Base-by-base conservation (phyloP, 2,797 vertebrate genomes). In the Enteromius treurensis region DNA sequence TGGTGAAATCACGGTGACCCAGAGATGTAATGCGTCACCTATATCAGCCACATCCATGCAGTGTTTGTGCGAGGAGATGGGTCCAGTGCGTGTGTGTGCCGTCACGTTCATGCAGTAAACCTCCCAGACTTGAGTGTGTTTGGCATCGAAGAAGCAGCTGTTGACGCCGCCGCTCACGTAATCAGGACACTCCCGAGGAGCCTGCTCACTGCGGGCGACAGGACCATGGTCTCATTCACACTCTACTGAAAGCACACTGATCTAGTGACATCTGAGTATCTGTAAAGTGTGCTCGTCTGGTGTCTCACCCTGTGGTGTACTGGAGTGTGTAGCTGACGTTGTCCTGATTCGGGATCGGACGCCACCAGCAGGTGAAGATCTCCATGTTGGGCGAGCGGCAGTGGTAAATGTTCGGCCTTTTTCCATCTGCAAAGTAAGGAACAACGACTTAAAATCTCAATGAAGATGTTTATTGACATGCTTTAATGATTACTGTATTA, bases 281-380 rank as follows among this genome's bases (percentile, higher is more conserved):
- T 29, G 60, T 62, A 32, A 15, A 64, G 26, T 32, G 26, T 32
- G 60, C 7, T 62, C 7, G 5, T 15, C 14, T 29, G 23, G 14
- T 15, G 17, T 64, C 93, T n/a, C 89, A 95, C 94, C 91, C 92
- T 65, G 71, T 90, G 62, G 86, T 85, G 92, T 95, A 95, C 21
- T 79, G 91, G 37, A 95, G 88, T 14, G 88, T 81, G 86, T 95
- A 92, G 65, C 58, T 81, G 84, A 92, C 74, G 17, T 86, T 64
- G 65, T 90, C 88, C 0, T 83, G 80, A 86, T 92, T 91, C 74
- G 86, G 81, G 3, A 94, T 86, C 0, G 93, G 92, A 37, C 82
- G 90, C 95, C 95, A 95, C 94, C 94, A 94, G 90, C 95, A 95
- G 79, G 88, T 94, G 90, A 95, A 95, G 77, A 92, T 91, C 90